Base-by-base conservation (phyloP, 2,888 invertebrate species). In the Opisthograptis luteolata region DNA sequence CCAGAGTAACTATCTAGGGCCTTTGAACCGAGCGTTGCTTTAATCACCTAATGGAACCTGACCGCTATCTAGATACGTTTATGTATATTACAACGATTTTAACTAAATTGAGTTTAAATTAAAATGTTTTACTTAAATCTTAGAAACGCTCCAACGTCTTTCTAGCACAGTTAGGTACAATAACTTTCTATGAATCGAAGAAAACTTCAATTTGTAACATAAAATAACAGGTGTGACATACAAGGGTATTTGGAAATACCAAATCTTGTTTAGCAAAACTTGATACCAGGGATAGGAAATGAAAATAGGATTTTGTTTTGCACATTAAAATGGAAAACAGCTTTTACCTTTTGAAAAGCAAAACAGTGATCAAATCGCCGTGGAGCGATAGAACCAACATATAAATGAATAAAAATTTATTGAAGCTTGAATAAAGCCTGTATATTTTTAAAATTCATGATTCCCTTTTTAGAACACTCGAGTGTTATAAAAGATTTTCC, bases 1-100 rank as follows among this genome's bases (percentile, higher is more conserved):
- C 58, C 53, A 66, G 70, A 62, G 41, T 41, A 37, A 55, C 43
- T 36, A 60, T 64, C 44, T 45, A 43, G 19, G 9, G 22, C 37
- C 30, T 43, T 41, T 24, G 15, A 54, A 40, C 13, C n/a, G 13
- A 19, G 30, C 1, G 10, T 20, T 17, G 9, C 39, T 31, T 42
- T 45, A 30, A 57, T 57, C 51, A 48, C 47, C 12, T 28, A 58
- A 54, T 51, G 45, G 42, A 45, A 17, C 28, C 9, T 32, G 17
- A 9, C 22, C 25, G 27, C 15, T 37, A 42, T 37, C 36, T 27
- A 40, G 37, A 34, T 45, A 14, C 15, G 17, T 30, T 32, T 44
- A 24, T 43, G 25, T 43, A 32, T 32, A 13, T 25, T 24, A 2
- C 25, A 14, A n/a, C 8, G 24, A 24, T 22, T 22, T n/a, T 22